phyloP scores from a whole-genome alignment of 2,888 invertebrate species.

The Hydrotaea diabolus region DNA sequence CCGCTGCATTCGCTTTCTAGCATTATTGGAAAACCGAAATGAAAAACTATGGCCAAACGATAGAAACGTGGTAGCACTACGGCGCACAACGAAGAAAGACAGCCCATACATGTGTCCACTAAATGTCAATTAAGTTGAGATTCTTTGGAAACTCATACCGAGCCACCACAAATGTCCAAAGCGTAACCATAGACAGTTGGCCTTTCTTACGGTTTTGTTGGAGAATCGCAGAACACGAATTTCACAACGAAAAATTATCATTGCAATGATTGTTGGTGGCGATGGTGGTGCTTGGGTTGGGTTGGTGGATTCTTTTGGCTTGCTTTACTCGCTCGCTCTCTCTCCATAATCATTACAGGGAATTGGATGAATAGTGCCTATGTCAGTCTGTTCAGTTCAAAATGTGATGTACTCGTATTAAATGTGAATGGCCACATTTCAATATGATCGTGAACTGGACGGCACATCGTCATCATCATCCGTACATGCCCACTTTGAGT shows the following conservation, averaged over 20 bases:
- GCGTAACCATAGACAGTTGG: slow-evolving; percentile 23
- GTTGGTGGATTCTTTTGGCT: neutral
- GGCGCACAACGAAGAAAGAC: neutral
- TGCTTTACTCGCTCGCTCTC: neutral
- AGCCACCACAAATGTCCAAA: slow-evolving; percentile 28
- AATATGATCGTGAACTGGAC: neutral
- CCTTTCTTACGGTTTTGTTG: neutral
- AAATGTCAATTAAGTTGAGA: slow-evolving; percentile 76
- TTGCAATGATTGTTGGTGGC: slow-evolving; percentile 43
- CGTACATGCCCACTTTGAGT: neutral
- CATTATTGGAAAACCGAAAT: slow-evolving; percentile 9
- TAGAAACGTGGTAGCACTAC: neutral
- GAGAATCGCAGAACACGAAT: slow-evolving; percentile 50
- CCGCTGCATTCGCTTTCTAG: slow-evolving; percentile 51
- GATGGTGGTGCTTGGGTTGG: neutral
- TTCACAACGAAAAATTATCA: slow-evolving; percentile 46
- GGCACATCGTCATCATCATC: neutral
- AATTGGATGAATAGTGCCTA: neutral
- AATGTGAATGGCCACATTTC: neutral
- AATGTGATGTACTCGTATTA: neutral
- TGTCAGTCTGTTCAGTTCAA: neutral
- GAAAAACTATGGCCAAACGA: neutral
- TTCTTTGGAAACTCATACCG: slow-evolving; percentile 66
- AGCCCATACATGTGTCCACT: slow-evolving; percentile 74
- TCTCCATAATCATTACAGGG: neutral